Conservation (phyloP, 2,113 vertebrate genomes). For the Zosterops lateralis region DNA sequence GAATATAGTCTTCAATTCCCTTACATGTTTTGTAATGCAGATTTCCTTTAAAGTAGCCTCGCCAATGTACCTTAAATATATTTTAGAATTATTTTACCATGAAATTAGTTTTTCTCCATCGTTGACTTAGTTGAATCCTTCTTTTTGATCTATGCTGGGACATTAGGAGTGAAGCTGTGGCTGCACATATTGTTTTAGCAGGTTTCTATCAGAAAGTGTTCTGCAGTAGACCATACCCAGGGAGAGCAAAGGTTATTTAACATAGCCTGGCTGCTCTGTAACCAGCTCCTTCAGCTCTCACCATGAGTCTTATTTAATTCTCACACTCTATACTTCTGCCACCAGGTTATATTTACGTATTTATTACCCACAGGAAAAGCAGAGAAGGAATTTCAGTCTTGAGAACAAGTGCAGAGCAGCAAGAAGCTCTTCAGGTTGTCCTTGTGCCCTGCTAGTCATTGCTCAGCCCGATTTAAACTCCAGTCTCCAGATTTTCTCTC, state of each 20-base stretch:
- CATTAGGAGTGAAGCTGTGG: conserved; percentile 71
- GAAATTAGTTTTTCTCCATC: conserved; percentile 85
- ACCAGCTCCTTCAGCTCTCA: background rate
- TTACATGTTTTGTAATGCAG: conserved; percentile 75
- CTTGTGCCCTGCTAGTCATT: background rate
- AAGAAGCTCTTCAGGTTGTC: background rate
- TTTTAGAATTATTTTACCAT: conserved; percentile 86
- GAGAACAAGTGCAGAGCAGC: background rate
- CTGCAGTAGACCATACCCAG: background rate
- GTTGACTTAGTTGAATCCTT: conserved; percentile 77
- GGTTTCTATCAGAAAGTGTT: conserved; percentile 54
- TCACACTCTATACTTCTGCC: background rate
- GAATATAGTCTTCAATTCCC: conserved; percentile 71
- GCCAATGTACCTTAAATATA: conserved; percentile 78
- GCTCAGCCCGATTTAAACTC: background rate
- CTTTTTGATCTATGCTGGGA: conserved; percentile 76
- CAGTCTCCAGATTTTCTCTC: background rate
- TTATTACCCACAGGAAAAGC: conserved; percentile 14
- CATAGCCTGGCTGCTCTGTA: background rate
- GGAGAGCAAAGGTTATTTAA: conserved; percentile 17
- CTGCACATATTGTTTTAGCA: conserved; percentile 62
- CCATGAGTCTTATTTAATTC: conserved; percentile 30
- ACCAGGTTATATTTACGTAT: conserved; percentile 28
- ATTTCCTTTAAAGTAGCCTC: conserved; percentile 76
- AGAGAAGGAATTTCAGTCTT: background rate